Evolutionary conservation across 2,888 invertebrate genomes (phyloP).

Genomic region (Agrotis puta): DNA sequence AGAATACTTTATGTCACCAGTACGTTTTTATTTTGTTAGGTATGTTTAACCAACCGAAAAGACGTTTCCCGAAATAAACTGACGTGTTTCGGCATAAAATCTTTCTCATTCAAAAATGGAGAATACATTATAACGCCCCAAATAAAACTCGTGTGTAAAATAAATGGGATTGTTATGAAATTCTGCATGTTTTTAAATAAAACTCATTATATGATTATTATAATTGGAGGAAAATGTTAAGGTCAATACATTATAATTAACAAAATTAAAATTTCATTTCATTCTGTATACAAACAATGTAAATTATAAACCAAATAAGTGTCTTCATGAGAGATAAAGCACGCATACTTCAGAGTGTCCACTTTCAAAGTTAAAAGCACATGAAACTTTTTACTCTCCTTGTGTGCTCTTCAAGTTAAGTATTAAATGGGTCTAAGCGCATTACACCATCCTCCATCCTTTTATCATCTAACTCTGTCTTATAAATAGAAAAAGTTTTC

Average conservation of each 20-base stretch:
- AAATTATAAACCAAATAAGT: constrained; percentile 1
- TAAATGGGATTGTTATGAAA: constrained; percentile 30
- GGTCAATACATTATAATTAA: not conserved
- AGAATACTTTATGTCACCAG: constrained; percentile 31
- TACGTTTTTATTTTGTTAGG: constrained; percentile 25
- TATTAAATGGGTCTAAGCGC: constrained; percentile 39
- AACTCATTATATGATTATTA: constrained; percentile 8
- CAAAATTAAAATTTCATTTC: not conserved
- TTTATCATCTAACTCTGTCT: constrained; percentile 23
- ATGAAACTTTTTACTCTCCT: constrained; percentile 40
- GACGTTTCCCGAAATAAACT: constrained; percentile 20
- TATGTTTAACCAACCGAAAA: constrained; percentile 26
- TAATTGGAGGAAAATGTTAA: constrained; percentile 7
- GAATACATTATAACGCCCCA: constrained; percentile 21
- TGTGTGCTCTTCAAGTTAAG: constrained; percentile 24
- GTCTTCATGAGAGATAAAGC: not conserved
- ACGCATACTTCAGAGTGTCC: constrained; percentile 5
- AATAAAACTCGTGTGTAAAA: constrained; percentile 31
- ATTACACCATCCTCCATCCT: constrained; percentile 23
- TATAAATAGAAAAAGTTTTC: constrained; percentile 36
- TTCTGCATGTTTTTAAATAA: constrained; percentile 15
- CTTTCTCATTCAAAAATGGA: constrained; percentile 30
- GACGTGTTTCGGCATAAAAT: constrained; percentile 22
- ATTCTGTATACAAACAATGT: not conserved
- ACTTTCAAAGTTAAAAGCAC: constrained; percentile 33